Base-by-base conservation (phyloP, 2,888 invertebrate genomes). In the Eristalis arbustorum region DNA sequence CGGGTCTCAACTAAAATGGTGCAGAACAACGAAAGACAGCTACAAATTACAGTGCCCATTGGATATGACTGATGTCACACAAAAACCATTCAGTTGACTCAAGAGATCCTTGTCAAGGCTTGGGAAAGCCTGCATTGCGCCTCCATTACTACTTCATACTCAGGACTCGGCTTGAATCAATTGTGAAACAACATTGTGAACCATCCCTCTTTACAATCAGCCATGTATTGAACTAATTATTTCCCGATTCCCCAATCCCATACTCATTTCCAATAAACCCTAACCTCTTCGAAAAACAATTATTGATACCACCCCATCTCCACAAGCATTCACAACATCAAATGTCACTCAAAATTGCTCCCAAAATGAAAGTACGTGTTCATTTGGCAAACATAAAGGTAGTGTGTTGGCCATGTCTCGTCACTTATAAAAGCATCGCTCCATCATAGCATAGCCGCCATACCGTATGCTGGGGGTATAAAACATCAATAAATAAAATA, bases 401-500 rank as follows among this genome's bases (percentile, higher is more conserved):
- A 72, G 57, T 37, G 49, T 57, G 2, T 73, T 69, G 78, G 63
- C 67, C 87, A 83, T 87, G 87, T 83, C 72, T 61, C 87, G 71
- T 75, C 87, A 78, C 78, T 87, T 83, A 79, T 78, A 75, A 83
- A 79, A 83, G 71, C 83, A 79, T 78, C 72, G 74, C 68, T 83
- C 56, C 78, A n/a, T 25, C 25, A 67, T 74, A 73, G 31, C 31
- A 61, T 69, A 63, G 14, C 31, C 64, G 40, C 63, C 71, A 67
- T 69, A 72, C 78, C 74, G 78, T 79, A 78, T 79, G 74, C 74
- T 82, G 64, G 40, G 81, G 75, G 78, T 75, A 87, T 87, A 83
- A 87, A 87, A 87, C 83, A 79, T 75, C 87, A 87, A 87, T 87
- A 87, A 87, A 87, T 87, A 87, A 87, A 87, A 87, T 87, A 87